Conservation (phyloP, 2,113 vertebrate genomes). For the Larimichthys crocea region DNA sequence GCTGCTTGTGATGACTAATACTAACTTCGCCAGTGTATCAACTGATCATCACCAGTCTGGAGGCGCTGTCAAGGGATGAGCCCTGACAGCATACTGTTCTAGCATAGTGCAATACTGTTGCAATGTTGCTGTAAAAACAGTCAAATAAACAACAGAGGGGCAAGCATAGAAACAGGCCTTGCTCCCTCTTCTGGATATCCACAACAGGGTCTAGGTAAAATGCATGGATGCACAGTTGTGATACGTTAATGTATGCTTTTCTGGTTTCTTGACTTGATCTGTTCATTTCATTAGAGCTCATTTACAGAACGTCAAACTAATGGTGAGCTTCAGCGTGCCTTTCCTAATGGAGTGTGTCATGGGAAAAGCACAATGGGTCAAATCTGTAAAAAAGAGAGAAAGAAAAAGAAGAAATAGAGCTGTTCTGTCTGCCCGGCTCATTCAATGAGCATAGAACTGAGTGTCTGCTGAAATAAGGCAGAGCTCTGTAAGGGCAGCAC, state of each 20-base stretch:
- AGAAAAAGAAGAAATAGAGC: slow-evolving; percentile 39
- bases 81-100: neutral
- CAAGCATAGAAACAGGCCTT: slow-evolving; percentile 19
- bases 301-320: slow-evolving; percentile 27
- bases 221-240: neutral
- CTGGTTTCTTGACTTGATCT: neutral
- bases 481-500: slow-evolving; percentile 13
- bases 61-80: neutral
- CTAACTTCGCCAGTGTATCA: slow-evolving; percentile 1
- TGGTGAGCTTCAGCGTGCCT: slow-evolving; percentile 25
- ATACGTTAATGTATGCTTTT: neutral
- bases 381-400: slow-evolving; percentile 13
- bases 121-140: slow-evolving; percentile 32
- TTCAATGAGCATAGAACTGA: slow-evolving; percentile 6
- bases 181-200: slow-evolving; percentile 59
- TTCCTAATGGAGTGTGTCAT: slow-evolving; percentile 8
- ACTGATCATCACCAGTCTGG: slow-evolving; percentile 1
- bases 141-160: neutral
- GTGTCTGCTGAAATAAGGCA: slow-evolving; percentile 42
- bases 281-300: slow-evolving; percentile 8
- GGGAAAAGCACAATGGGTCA: slow-evolving; percentile 46
- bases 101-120: slow-evolving; percentile 42
- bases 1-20: neutral
- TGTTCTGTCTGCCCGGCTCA: slow-evolving; percentile 8
- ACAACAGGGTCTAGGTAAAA: neutral